A percentile compares a stretch with the other conserved stretches of the same genome.
phyloP scores from a whole-genome alignment of 2,888 invertebrate species.

The Xanthorhoe designata region DNA sequence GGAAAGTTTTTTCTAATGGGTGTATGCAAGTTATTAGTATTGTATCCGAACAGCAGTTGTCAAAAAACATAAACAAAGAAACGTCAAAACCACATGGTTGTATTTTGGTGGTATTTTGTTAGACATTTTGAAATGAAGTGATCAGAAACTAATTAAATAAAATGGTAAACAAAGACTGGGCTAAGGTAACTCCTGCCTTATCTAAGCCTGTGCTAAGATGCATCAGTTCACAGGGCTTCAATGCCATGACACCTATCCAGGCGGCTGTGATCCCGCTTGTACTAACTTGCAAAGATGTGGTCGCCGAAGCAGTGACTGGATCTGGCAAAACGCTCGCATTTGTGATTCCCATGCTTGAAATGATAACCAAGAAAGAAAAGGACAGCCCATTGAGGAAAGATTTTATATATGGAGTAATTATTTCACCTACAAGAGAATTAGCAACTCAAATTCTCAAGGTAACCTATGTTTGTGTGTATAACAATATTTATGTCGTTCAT shows the following conservation, averaged over 20 bases:
- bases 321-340: slow-evolving; percentile 99
- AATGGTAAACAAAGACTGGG: slow-evolving; percentile 79
- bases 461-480: slow-evolving; percentile 30
- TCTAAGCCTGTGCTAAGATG: slow-evolving; percentile 81
- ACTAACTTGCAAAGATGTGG: slow-evolving; percentile 96
- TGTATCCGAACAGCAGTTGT: slow-evolving; percentile 28
- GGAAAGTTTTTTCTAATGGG: no score
- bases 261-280: slow-evolving; percentile 96
- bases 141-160: slow-evolving; percentile 13
- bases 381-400: slow-evolving; percentile 88
- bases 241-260: slow-evolving; percentile 88
- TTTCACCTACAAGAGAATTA: slow-evolving; percentile 98
- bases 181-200: slow-evolving; percentile 71
- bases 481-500: no score
- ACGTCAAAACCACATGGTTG: slow-evolving; percentile 52
- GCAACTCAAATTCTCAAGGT: slow-evolving; percentile 94
- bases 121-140: slow-evolving; percentile 13
- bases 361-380: slow-evolving; percentile 87
- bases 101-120: background rate
- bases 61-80: slow-evolving; percentile 39
- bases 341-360: slow-evolving; percentile 95
- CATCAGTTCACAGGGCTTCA: slow-evolving; percentile 81
- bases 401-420: slow-evolving; percentile 94
- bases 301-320: slow-evolving; percentile 99
- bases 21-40: background rate